Conservation (phyloP, 2,113 vertebrate species). For the Rhea americana region DNA sequence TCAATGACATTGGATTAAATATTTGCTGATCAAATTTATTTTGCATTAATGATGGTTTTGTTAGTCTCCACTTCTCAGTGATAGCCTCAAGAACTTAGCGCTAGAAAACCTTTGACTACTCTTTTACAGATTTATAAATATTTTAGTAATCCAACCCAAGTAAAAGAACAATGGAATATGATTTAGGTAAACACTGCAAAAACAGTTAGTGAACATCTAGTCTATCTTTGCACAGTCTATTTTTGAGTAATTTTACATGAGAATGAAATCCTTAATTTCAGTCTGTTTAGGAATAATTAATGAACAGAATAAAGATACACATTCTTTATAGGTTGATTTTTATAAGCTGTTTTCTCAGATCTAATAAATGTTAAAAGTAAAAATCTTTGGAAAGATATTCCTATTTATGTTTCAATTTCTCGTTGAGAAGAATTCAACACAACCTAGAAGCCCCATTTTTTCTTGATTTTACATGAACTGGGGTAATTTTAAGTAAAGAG, state of each 20-base stretch:
- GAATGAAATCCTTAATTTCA: not conserved
- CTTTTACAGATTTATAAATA: slow-evolving; percentile 5
- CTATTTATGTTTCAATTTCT: not conserved
- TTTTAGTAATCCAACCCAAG: slow-evolving; percentile 21
- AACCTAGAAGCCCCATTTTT: not conserved
- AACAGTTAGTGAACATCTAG: not conserved
- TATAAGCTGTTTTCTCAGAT: not conserved
- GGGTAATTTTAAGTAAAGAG: not conserved
- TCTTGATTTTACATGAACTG: not conserved
- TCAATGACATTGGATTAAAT: not conserved
- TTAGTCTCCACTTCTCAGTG: not conserved
- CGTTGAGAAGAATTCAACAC: not conserved
- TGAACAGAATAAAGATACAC: slow-evolving; percentile 7
- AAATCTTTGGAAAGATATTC: not conserved
- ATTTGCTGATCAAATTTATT: slow-evolving; percentile 33
- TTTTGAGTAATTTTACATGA: slow-evolving; percentile 23
- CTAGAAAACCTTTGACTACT: not conserved
- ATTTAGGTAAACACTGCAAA: slow-evolving; percentile 1
- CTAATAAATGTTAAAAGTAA: not conserved
- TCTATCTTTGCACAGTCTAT: not conserved
- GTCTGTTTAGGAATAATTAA: slow-evolving; percentile 37
- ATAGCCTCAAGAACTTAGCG: not conserved
- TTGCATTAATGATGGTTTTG: not conserved
- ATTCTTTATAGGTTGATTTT: not conserved
- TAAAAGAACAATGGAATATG: not conserved